These are phyloP conservation scores for Ochropacha duplaris DNA, from an alignment of 2,888 invertebrate genomes.

Conservation along the genomic window DNA sequence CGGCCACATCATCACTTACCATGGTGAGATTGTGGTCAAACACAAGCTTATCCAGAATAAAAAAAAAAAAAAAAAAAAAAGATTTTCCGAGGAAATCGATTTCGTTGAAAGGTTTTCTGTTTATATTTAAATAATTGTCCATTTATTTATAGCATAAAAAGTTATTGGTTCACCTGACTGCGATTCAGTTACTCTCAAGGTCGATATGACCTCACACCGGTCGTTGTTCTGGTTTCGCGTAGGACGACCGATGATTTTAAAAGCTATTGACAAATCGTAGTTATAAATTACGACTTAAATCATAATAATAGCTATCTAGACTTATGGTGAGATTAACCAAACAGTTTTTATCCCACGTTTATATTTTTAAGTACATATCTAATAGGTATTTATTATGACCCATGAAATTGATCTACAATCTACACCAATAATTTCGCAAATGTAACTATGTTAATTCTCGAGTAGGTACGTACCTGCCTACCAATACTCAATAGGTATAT, in stretches of 20 bases:
- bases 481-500: no score
- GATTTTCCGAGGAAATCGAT: background rate
- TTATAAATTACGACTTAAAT: slow-evolving; percentile 18
- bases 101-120: background rate
- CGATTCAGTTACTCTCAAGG: slow-evolving; percentile 40
- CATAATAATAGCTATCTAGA: slow-evolving; percentile 10
- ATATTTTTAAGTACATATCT: slow-evolving; percentile 19
- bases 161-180: slow-evolving; percentile 31
- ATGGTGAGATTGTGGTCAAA: no score
- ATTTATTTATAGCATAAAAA: slow-evolving; percentile 8
- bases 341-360: slow-evolving; percentile 30
- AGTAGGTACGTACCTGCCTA: no score
- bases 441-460: background rate
- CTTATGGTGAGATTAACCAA: slow-evolving; percentile 31
- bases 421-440: slow-evolving; percentile 3
- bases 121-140: background rate
- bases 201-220: slow-evolving; percentile 36
- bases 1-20: no score
- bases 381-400: slow-evolving; percentile 3
- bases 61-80: no score
- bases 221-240: slow-evolving; percentile 45
- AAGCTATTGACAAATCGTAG: slow-evolving; percentile 21
- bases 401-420: slow-evolving; percentile 23
- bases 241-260: slow-evolving; percentile 40
- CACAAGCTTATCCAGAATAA: no score